Conservation (phyloP, 2,113 vertebrate species). For the Neotragus pygmaeus region DNA sequence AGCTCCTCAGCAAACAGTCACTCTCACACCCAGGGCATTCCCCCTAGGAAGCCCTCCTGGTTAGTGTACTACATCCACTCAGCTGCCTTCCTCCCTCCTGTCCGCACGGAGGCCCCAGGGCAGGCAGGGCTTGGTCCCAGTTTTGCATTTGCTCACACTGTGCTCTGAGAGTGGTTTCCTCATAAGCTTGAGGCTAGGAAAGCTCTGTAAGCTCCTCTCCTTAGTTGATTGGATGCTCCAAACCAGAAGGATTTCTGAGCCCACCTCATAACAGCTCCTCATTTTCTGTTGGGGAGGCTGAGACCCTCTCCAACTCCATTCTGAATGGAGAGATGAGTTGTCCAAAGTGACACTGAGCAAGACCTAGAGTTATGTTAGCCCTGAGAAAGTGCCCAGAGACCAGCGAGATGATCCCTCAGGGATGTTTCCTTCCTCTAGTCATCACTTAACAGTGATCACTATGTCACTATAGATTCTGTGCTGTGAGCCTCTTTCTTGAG, state of each 20-base stretch:
- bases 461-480: neutral
- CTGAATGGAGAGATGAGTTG: neutral
- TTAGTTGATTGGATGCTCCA: neutral
- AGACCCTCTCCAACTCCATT: neutral
- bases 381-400: neutral
- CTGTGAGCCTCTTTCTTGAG: neutral
- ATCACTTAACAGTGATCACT: neutral
- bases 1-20: neutral
- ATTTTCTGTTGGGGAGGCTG: neutral
- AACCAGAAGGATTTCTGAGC: neutral
- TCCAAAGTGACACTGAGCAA: neutral
- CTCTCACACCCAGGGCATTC: neutral
- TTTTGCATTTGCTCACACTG: neutral
- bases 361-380: neutral
- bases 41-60: neutral
- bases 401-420: neutral
- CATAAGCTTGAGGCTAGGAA: neutral
- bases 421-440: neutral
- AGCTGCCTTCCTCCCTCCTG: neutral
- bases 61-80: neutral
- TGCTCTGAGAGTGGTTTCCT: neutral
- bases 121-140: neutral
- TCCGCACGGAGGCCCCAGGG: fast-evolving
- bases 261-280: neutral
- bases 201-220: neutral